Evolutionary conservation across 2,113 vertebrate species (phyloP).

Genomic region (Synodontis membranacea): DNA sequence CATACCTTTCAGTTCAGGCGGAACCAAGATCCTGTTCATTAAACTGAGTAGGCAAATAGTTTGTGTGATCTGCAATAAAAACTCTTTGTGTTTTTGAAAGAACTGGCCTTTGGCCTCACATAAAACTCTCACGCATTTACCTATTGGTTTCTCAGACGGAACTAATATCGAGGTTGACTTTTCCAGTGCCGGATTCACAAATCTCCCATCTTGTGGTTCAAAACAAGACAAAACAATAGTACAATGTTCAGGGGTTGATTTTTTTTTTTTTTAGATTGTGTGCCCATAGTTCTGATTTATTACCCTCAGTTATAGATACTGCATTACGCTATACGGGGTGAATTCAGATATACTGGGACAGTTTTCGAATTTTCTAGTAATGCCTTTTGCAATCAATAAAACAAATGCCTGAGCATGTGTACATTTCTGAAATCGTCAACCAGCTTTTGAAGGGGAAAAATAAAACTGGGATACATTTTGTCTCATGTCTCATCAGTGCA

Average conservation of each 20-base stretch:
- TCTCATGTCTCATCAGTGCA: too few relatives aligned
- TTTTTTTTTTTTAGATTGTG: not conserved
- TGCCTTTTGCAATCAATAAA: not conserved
- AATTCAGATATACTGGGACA: not conserved
- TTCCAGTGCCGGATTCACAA: not conserved
- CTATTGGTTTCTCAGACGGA: not conserved
- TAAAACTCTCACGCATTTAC: not conserved
- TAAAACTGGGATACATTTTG: too few relatives aligned
- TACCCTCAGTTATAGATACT: not conserved
- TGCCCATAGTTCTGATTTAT: not conserved
- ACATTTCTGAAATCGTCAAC: not conserved
- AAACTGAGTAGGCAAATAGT: not conserved
- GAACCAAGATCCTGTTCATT: not conserved
- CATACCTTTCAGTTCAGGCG: not conserved
- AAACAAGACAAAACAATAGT: not conserved
- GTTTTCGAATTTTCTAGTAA: not conserved
- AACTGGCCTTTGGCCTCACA: not conserved
- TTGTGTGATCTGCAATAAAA: not conserved
- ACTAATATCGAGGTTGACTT: not conserved
- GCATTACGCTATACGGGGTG: not conserved
- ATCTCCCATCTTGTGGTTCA: not conserved
- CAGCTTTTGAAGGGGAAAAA: too few relatives aligned
- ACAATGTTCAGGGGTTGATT: not conserved
- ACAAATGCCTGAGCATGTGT: not conserved
- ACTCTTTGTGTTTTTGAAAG: not conserved